Percentiles rank a stretch among this genome's conserved stretches.
Conservation (phyloP, 2,113 vertebrate species). For the Onychorhynchus coronatus region DNA sequence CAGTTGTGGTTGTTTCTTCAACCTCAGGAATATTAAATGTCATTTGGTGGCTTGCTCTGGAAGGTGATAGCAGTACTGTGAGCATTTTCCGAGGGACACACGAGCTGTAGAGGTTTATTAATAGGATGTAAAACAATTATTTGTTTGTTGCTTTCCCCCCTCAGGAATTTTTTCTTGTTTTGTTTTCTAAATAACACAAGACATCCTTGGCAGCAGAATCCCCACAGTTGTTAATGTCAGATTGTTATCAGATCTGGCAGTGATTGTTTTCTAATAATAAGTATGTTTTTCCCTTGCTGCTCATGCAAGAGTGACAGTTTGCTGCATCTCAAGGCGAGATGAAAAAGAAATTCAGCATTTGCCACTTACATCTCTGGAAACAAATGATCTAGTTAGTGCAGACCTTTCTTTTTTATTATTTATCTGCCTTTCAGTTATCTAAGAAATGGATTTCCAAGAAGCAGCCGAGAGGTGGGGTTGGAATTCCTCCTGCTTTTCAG, state of each 20-base stretch:
- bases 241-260: slow-evolving; percentile 64
- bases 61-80: not conserved
- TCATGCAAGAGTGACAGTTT: slow-evolving; percentile 44
- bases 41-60: not conserved
- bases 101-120: slow-evolving; percentile 28
- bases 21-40: not conserved
- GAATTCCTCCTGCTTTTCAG: not conserved
- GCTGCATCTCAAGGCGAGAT: slow-evolving; percentile 3
- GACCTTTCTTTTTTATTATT: not conserved
- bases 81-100: not conserved
- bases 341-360: slow-evolving; percentile 1
- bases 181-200: slow-evolving; percentile 52
- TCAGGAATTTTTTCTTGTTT: slow-evolving; percentile 44
- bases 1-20: not conserved
- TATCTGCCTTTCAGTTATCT: not conserved
- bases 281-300: slow-evolving; percentile 43
- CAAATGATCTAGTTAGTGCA: not conserved
- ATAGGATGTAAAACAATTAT: slow-evolving; percentile 49
- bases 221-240: slow-evolving; percentile 62
- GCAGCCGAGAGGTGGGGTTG: not conserved
- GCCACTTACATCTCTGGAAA: not conserved
- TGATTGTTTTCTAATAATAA: slow-evolving; percentile 60
- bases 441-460: not conserved
- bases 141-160: slow-evolving; percentile 47
- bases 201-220: slow-evolving; percentile 51